Base-by-base conservation (phyloP, 2,888 invertebrate genomes). In the Phoenoteleia sp. region DNA sequence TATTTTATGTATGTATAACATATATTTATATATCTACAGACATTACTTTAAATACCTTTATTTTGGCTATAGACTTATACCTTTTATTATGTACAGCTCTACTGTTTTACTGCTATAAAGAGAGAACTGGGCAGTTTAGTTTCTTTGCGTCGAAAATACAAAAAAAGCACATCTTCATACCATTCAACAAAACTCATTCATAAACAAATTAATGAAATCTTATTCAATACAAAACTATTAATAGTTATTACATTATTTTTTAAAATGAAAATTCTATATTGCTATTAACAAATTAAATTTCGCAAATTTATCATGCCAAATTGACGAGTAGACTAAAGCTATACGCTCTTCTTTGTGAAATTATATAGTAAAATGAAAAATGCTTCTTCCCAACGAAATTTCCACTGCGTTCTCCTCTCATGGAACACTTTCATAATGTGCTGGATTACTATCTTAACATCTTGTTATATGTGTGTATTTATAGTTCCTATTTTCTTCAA, bases 71-170 rank as follows among this genome's bases (percentile, higher is more conserved):
- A 56, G 11, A 76, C 49, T 72, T 76, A 39, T 56, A 75, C 36
- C 47, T 71, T 54, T 71, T 60, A 62, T 69, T 74, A 74, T 81
- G 67, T 81, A 81, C 74, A 81, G 21, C 45, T 60, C 33, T 74
- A 81, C 60, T 58, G 17, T 66, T 58, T 64, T 39, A 39, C n/a
- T 39, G 39, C 58, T 71, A 71, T 62, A 69, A 79, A 75, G 75
- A 79, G 56, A 76, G 47, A 84, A 69, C 60, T 62, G 81, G 84
- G 84, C 81, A 84, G 84, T 84, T 84, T 75, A 56, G 36, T 62
- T 36, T 36, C n/a, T 79, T 23, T 42, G 23, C 47, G 21, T 33
- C 33, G 4, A 29, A 45, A 71, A 58, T 29, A 71, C 19, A 25
- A 13, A 19, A 71, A 4, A 45, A 47, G 33, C 9, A 25, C 33